Evolutionary conservation across 2,888 invertebrate species (phyloP), one percentile per base, ranked within the genome.

Genomic region (Dascillus cervinus): DNA sequence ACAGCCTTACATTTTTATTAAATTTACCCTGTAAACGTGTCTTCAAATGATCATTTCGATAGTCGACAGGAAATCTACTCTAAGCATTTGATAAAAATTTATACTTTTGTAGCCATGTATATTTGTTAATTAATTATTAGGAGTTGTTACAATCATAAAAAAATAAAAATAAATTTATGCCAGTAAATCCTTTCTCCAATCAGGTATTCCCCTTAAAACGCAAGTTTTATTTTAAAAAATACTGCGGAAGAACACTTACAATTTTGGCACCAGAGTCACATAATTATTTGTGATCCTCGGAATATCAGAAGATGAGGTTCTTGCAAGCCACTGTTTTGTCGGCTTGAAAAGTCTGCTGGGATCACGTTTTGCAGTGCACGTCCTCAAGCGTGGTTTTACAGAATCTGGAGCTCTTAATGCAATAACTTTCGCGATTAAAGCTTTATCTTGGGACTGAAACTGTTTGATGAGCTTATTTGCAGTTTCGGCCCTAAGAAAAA

Each of bases 401-500:
- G 47, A 44, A 31, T 24, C 31, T 6, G 34, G 29, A 8, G 10
- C 6, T 13, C 15, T 11, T n/a, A 19, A 14, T 32, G 49, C 43
- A 34, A 47, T 44, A 37, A 54, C 50, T 43, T 50, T 51, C 24
- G 44, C 29, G n/a, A 62, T 48, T 31, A 51, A 56, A 9, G 50
- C 21, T 26, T 56, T 49, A 33, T 65, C 64, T 46, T 60, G 59
- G 8, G 44, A 47, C 46, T 58, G 62, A 39, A 55, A 65, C 35
- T 54, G 46, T 45, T 59, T 60, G 15, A 65, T 64, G 34, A 60
- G 41, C 45, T 51, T 52, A 35, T 63, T 64, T 3, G 64, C 63
- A 34, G 49, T 44, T 4, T 43, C 29, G 11, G 54, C 46, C 32
- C 52, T 56, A 30, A 28, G 47, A 50, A 14, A 17, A 13, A n/a